Evolutionary conservation across 2,113 vertebrate species (phyloP).

Genomic region (Tapirus terrestris): DNA sequence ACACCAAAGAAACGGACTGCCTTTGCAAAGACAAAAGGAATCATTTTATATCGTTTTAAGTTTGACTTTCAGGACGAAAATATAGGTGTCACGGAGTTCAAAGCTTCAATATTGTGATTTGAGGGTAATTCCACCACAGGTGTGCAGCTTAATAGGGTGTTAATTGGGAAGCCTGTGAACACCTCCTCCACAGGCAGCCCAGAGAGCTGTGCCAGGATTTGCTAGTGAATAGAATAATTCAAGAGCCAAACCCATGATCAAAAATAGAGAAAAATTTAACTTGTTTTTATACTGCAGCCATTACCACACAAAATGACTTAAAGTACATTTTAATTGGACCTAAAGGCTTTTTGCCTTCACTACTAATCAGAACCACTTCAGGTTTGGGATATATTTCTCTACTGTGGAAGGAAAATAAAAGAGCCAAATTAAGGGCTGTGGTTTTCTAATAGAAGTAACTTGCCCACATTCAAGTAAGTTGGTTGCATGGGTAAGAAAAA

Average conservation of each 20-base stretch:
- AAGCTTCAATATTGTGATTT: slow-evolving; percentile 70
- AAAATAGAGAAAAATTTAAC: slow-evolving; percentile 81
- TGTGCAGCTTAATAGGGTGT: slow-evolving; percentile 81
- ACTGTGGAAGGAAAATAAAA: slow-evolving; percentile 63
- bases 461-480: slow-evolving; percentile 48
- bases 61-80: slow-evolving; percentile 56
- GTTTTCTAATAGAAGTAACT: slow-evolving; percentile 55
- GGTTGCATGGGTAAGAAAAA: slow-evolving; percentile 47
- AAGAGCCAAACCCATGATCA: slow-evolving; percentile 73
- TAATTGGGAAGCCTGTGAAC: slow-evolving; percentile 85
- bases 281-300: slow-evolving; percentile 74
- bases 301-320: slow-evolving; percentile 75
- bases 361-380: slow-evolving; percentile 76
- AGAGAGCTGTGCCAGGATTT: slow-evolving; percentile 77
- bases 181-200: slow-evolving; percentile 77
- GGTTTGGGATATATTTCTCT: slow-evolving; percentile 63
- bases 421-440: slow-evolving; percentile 60
- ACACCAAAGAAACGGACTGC: slow-evolving; percentile 26
- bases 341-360: slow-evolving; percentile 67
- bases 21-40: slow-evolving; percentile 53
- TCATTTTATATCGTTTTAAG: slow-evolving; percentile 54
- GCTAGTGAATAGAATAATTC: slow-evolving; percentile 77
- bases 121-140: slow-evolving; percentile 85
- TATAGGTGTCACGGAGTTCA: slow-evolving; percentile 52
- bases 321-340: slow-evolving; percentile 72